Base-by-base conservation (phyloP, 2,888 invertebrate species). In the Phalera bucephala region DNA sequence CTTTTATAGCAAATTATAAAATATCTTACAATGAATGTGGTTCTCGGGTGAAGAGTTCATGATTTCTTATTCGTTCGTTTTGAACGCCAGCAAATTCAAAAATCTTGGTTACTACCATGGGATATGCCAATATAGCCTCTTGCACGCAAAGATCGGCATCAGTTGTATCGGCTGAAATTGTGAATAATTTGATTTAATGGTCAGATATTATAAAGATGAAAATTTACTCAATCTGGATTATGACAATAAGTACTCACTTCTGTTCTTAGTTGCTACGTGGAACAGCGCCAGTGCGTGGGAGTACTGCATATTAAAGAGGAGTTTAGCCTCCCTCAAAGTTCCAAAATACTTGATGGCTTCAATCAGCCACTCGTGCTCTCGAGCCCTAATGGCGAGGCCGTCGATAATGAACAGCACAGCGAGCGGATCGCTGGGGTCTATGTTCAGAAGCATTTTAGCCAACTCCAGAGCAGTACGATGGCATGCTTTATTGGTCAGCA, bases 381-480 rank as follows among this genome's bases (percentile, higher is more conserved):
- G 82, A 2, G 94, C 92, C 33, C 95, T 87, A 17, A 97, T 67
- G 0, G 97, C 96, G 60, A 96, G 93, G 48, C 94, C 94, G 72
- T 97, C 97, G 1, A 97, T 91, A 48, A 94, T 85, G 28, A 96
- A 89, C 33, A 95, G 84, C 0, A 94, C 88, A 0, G 93, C 95
- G 31, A 96, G 60, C 0, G 96, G 96, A 72, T 96, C 96, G 0
- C 91, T 91, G 0, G 95, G 95, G 70, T 96, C 95, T 35, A 96
- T 71, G 2, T 93, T 93, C 19, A 97, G 77, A 1, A 97, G 80
- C 17, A 97, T 75, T 79, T 97, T 97, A 64, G 94, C 94, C 48
- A 96, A 91, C 75, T 97, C 97, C 28, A 97, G 75, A 0, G 97
- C 95, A 0, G 97, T 97, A 42, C 96, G 91, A 64, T 95, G 94